Conservation (phyloP, 1,140 invertebrate genomes). For the Plectrocnemia conspersa region DNA sequence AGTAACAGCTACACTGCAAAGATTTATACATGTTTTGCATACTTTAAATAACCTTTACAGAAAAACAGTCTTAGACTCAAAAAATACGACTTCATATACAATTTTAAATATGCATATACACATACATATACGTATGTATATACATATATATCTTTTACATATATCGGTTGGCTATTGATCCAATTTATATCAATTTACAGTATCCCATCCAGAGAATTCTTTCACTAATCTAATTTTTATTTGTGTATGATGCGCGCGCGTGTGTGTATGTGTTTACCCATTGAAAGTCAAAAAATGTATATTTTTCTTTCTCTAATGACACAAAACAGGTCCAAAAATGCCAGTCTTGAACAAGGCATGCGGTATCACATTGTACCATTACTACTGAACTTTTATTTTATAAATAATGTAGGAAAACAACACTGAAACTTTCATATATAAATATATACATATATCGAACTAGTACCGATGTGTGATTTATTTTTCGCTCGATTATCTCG, state of each 20-base stretch:
- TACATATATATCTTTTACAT: too few species aligned
- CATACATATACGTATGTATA: constrained; percentile 15
- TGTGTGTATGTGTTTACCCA: constrained; percentile 15
- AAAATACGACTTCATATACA: constrained; percentile 28
- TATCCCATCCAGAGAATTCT: constrained; percentile 18
- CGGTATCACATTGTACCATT: constrained; percentile 34
- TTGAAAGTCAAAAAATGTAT: constrained; percentile 28
- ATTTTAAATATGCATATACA: constrained; percentile 6
- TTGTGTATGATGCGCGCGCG: too few species aligned
- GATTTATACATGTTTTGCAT: constrained; percentile 22
- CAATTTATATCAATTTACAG: constrained; percentile 31
- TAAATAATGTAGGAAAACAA: constrained; percentile 17
- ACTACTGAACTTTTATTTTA: constrained; percentile 25
- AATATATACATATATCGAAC: too few species aligned
- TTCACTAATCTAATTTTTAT: constrained; percentile 30
- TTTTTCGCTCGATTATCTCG: too few species aligned
- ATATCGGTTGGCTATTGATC: constrained; percentile 30
- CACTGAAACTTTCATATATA: too few species aligned
- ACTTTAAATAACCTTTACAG: constrained; percentile 34
- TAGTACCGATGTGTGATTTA: too few species aligned
- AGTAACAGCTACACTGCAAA: constrained; percentile 8
- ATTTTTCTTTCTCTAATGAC: constrained; percentile 31
- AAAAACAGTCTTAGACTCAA: constrained; percentile 37
- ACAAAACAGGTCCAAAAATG: constrained; percentile 35
- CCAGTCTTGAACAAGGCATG: constrained; percentile 36